Evolutionary conservation across 2,113 vertebrate genomes (phyloP).

Genomic region (Xenopus borealis): DNA sequence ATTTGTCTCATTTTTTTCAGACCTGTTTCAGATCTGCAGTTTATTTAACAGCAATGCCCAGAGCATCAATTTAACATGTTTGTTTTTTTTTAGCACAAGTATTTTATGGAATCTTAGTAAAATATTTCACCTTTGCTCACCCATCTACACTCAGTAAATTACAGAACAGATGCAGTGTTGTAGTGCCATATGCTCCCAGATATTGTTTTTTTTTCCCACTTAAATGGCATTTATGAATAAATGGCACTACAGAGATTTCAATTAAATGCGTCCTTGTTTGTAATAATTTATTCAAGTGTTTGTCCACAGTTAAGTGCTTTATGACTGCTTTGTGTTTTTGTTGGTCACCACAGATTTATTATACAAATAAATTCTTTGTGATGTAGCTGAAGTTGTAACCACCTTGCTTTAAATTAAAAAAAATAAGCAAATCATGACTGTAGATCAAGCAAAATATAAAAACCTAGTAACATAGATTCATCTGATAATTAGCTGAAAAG

Average conservation of each 20-base stretch:
- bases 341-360: conserved; percentile 29
- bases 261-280: conserved; percentile 38
- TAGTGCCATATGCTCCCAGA: conserved; percentile 36
- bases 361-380: conserved; percentile 35
- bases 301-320: conserved; percentile 36
- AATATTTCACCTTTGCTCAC: conserved; percentile 22
- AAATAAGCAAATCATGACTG: conserved; percentile 33
- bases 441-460: conserved; percentile 27
- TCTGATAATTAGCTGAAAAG: conserved; percentile 9
- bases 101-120: conserved; percentile 33
- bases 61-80: no score
- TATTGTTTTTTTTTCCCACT: conserved; percentile 34
- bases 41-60: no score
- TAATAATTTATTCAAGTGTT: conserved; percentile 33
- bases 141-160: conserved; percentile 11
- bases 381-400: conserved; percentile 29
- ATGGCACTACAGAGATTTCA: conserved; percentile 30
- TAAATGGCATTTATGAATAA: conserved; percentile 32
- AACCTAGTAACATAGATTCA: conserved; percentile 12
- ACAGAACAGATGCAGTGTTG: conserved; percentile 29
- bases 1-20: no score
- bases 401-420: conserved; percentile 26
- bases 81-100: conserved; percentile 16
- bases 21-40: no score
- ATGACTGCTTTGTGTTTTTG: conserved; percentile 33